A percentile compares a stretch with the other conserved stretches of the same genome.
Conservation (phyloP, 2,888 invertebrate genomes). For the Tenthredo livida region DNA sequence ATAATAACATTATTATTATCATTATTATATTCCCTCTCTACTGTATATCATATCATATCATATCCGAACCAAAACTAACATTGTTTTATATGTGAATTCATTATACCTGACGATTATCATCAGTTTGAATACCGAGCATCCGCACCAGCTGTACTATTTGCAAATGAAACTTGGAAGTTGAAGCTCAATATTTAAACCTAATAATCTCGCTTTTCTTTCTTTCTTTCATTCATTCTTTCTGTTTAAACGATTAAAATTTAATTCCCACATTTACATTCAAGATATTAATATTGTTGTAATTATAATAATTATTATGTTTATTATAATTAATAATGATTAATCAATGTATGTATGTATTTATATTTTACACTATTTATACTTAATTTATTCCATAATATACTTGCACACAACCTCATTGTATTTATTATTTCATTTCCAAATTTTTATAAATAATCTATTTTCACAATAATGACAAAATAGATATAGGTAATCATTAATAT, state of each 20-base stretch:
- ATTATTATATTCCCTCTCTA: neutral
- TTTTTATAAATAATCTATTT: conserved; percentile 59
- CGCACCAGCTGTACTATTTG: neutral
- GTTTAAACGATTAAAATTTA: conserved; percentile 10
- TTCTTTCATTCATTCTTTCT: neutral
- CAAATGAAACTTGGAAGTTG: neutral
- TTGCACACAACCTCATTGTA: conserved; percentile 71
- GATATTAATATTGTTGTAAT: neutral
- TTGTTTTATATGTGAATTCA: neutral
- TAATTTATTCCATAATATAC: conserved; percentile 58
- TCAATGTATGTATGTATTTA: conserved; percentile 25
- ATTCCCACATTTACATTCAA: conserved; percentile 20
- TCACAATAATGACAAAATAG: conserved; percentile 46
- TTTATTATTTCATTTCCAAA: conserved; percentile 54
- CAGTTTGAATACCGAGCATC: neutral
- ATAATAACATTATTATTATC: neutral
- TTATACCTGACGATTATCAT: neutral
- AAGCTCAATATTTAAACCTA: conserved; percentile 39
- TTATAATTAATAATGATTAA: conserved; percentile 24
- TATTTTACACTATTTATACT: conserved; percentile 27
- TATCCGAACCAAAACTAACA: neutral
- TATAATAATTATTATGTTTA: conserved; percentile 6
- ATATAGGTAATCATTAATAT: neutral
- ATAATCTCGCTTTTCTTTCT: conserved; percentile 39
- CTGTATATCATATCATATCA: neutral